Base-by-base conservation (phyloP, 2,113 vertebrate species). In the Saguinus imperator region DNA sequence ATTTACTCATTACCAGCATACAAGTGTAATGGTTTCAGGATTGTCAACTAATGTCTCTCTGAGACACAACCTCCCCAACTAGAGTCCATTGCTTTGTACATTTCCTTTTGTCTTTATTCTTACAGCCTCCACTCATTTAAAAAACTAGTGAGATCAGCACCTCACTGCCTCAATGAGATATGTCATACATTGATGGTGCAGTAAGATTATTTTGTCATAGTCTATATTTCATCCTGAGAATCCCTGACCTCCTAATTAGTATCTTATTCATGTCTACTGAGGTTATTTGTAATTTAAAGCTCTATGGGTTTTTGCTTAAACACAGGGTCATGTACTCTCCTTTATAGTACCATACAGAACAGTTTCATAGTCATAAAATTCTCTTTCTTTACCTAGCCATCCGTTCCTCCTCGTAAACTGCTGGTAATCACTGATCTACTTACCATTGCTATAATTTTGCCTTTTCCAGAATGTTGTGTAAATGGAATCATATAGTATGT, bases 381-480 rank as follows among this genome's bases (percentile, higher is more conserved):
- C 23, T 32, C 40, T 16, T 40, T 75, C 23, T 48, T 58, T 92
- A n/a, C 5, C 6, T 88, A 75, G 55, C 55, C 32, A 32, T 23
- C 23, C 11, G 0, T 64, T 40, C 32, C 43, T 75, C 23, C 35
- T 18, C 5, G 0, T 18, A 23, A 21, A 61, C 2, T 58, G 7
- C 80, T 61, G 20, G 68, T 17, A 76, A 9, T 12, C 16, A 37
- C 11, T 64, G 2, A 32, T 50, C 10, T 84, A 37, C 32, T 75
- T 64, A 76, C 13, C 18, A 92, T 45, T 20, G 14, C 37, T 91
- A 27, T 48, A 83, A 57, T 29, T 83, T 73, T 48, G 10, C 10
- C 37, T 82, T 43, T 82, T 35, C 25, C 1, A 32, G 35, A 77
- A 40, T 89, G 35, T 77, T 14, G 11, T 50, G 12, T 64, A n/a